Base-by-base conservation (phyloP, 2,888 invertebrate species). In the Lutraria lutraria region DNA sequence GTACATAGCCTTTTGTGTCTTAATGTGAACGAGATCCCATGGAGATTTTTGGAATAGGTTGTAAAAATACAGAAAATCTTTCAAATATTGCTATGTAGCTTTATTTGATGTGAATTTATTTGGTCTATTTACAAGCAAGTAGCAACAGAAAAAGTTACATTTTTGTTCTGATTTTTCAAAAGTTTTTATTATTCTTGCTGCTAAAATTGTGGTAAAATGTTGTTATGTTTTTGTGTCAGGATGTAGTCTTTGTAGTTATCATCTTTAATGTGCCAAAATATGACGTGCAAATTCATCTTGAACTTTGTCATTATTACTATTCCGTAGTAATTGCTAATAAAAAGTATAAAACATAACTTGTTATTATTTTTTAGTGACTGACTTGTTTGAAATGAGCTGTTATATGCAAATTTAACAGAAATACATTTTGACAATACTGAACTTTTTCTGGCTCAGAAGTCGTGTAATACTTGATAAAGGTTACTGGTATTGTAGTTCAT, bases 251-350 rank as follows among this genome's bases (percentile, higher is more conserved):
- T 76, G 76, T 76, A 76, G 76, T 4, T 76, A 76, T 76, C 76
- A 76, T 76, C 76, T 31, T 25, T 76, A 34, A 31, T 76, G 76
- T 76, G 31, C 76, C 63, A 63, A 63, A 63, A n/a, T 63, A 31
- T 31, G 76, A 76, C 76, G 31, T 76, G 21, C 76, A 76, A 76
- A 76, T 76, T 76, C 76, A 76, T 34, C 29, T 31, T 76, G 76
- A 76, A 34, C 76, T 76, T 76, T 76, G 76, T 76, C 76, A 76
- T 76, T 76, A 16, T 15, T 76, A 76, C 29, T 31, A 76, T 76
- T 76, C 76, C 76, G 31, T 76, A 31, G 76, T 76, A 76, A 76
- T 76, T 76, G 76, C 76, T 34, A 76, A 76, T 76, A 76, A 76
- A 72, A 76, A 76, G 13, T 31, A 76, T 19, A 25, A 31, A 31